phyloP scores from a whole-genome alignment of 2,113 vertebrate species.

The Actenoides lindsayi region DNA sequence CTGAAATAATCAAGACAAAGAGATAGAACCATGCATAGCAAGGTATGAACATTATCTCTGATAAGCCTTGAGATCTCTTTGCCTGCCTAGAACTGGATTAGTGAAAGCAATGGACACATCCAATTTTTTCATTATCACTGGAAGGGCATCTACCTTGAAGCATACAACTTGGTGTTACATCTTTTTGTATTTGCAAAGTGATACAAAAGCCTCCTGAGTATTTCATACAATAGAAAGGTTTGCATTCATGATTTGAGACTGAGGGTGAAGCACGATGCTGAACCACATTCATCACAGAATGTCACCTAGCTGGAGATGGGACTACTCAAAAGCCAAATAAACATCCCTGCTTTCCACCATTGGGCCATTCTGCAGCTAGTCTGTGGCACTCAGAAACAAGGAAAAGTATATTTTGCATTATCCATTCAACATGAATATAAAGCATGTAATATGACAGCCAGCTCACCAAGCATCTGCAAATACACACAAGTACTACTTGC shows the following conservation, averaged over 20 bases:
- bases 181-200: background rate
- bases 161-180: accelerated
- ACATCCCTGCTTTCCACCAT: background rate
- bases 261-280: background rate
- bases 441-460: background rate
- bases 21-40: background rate
- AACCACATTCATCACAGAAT: background rate
- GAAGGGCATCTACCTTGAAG: background rate
- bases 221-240: background rate
- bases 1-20: background rate
- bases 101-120: background rate
- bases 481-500: background rate
- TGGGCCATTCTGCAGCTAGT: accelerated
- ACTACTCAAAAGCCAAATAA: background rate
- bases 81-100: background rate
- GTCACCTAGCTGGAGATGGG: background rate
- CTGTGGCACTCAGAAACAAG: background rate
- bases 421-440: background rate
- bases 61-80: background rate
- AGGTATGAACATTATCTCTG: background rate
- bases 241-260: background rate
- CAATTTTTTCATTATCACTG: background rate
- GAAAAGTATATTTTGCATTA: background rate
- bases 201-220: background rate
- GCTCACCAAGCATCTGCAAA: background rate